Percentiles rank a stretch among this genome's conserved stretches.
These are phyloP conservation scores for Corticium candelabrum DNA, from an alignment of 37 sponge, comb jelly and placozoan genomes.

Conservation along the genomic window DNA sequence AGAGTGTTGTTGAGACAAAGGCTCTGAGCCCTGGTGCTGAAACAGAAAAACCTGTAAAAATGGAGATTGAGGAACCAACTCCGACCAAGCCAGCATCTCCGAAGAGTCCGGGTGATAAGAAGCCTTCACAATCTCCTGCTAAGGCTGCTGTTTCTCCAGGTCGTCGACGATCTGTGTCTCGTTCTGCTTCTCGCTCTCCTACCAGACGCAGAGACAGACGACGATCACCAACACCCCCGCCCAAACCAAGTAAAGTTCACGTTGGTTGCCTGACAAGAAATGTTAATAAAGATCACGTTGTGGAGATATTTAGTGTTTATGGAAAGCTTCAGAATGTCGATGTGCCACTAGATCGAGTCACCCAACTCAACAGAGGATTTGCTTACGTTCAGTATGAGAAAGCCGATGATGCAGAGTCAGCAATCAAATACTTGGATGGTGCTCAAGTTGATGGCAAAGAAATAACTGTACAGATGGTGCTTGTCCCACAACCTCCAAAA, in stretches of 20 bases:
- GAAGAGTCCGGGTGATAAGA: too few species aligned
- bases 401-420: conserved; percentile 35
- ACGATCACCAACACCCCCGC: too few species aligned
- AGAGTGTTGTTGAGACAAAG: too few species aligned
- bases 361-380: conserved; percentile 48
- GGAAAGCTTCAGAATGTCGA: conserved; percentile 56
- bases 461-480: conserved; percentile 45
- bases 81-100: too few species aligned
- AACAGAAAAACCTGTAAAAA: too few species aligned
- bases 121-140: too few species aligned
- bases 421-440: conserved; percentile 67
- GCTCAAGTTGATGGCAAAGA: conserved; percentile 72
- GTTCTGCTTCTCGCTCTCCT: too few species aligned
- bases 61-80: too few species aligned
- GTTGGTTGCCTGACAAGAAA: conserved; percentile 62
- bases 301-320: conserved; percentile 68
- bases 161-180: too few species aligned
- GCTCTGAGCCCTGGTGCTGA: background rate
- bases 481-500: conserved; percentile 31
- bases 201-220: too few species aligned
- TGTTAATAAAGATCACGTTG: conserved; percentile 58
- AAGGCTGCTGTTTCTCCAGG: too few species aligned
- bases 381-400: conserved; percentile 69
- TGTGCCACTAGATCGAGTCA: conserved; percentile 56
- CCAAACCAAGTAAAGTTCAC: conserved; percentile 51